Base-by-base conservation (phyloP, 1,140 invertebrate species). In the Eurosta solidaginis region DNA sequence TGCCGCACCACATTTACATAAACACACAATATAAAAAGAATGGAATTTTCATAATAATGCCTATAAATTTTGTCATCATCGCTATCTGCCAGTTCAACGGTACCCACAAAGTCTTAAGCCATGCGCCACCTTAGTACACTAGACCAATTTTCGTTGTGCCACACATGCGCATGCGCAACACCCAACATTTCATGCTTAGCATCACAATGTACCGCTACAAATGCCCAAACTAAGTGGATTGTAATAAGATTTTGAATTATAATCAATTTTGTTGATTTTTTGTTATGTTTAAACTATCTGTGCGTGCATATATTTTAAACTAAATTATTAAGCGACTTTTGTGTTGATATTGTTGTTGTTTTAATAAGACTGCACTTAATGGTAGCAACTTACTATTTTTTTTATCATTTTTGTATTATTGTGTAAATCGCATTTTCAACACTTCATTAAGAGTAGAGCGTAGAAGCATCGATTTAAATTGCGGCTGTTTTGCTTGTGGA, bases 181-280 rank as follows among this genome's bases (percentile, higher is more conserved):
- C 7, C 3, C 3, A 1, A 54, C 50, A 20, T 68, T 9, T 6
- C 10, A 42, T 22, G 59, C 17, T 68, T 68, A 68, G 59, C 59
- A 68, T 68, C n/a, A 42, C 59, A 68, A 68, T 68, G 59, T 17
- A n/a, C n/a, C 54, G 3, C n/a, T 33, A 33, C 52, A 29, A 17
- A 54, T 20, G 17, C 7, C 27, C 14, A 29, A 36, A 17, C 59
- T 68, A 68, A 68, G 59, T 68, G 59, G 59, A 40, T 42, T 68
- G 59, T 68, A 68, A 68, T 68, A 68, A 68, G 59, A 68, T 68
- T 68, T 68, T 68, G 59, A 68, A 68, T 68, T 68, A 68, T 68
- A 68, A 68, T 68, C 59, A 68, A 68, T 68, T 68, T 68, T 29
- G 59, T 68, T n/a, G 59, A 68, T n/a, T 36, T 29, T 42, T 68